phyloP scores from a whole-genome alignment of 1,140 invertebrate species.

The Polypedilum pembai region DNA sequence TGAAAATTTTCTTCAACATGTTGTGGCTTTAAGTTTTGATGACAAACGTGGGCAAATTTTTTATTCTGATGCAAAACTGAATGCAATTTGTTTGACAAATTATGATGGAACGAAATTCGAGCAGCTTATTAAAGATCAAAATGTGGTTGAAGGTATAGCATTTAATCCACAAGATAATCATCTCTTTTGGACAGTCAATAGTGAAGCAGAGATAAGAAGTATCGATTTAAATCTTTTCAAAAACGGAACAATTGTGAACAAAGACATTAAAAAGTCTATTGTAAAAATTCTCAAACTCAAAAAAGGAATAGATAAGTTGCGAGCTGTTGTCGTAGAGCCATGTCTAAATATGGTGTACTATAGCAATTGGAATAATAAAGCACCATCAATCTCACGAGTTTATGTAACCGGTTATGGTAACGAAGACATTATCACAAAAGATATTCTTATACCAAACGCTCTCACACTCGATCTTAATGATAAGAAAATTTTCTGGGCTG shows the following conservation, averaged over 20 bases:
- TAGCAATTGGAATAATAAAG: constrained; percentile 73
- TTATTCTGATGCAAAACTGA: constrained; percentile 80
- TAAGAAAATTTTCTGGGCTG: constrained; percentile 73
- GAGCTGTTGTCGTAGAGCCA: constrained; percentile 74
- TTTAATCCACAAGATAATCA: constrained; percentile 57
- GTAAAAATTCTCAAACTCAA: constrained; percentile 60
- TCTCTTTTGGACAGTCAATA: constrained; percentile 82
- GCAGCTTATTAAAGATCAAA: constrained; percentile 63
- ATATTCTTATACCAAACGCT: constrained; percentile 78
- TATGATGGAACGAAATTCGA: constrained; percentile 71
- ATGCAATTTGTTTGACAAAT: constrained; percentile 72
- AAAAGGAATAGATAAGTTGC: constrained; percentile 60
- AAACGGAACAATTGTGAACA: constrained; percentile 38
- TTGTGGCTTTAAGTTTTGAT: constrained; percentile 76
- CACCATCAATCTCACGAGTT: constrained; percentile 66
- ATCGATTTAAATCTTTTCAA: constrained; percentile 45
- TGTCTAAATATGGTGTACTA: constrained; percentile 69
- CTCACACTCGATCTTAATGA: constrained; percentile 62
- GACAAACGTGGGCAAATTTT: constrained; percentile 62
- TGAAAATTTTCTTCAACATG: constrained; percentile 61
- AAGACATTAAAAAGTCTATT: constrained; percentile 41
- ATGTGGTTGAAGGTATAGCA: constrained; percentile 75
- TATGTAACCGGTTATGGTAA: constrained; percentile 55
- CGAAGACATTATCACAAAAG: constrained; percentile 62
- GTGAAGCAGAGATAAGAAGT: constrained; percentile 64